Evolutionary conservation across 2,113 vertebrate species (phyloP).

Genomic region (Drymodes brunneopygia): DNA sequence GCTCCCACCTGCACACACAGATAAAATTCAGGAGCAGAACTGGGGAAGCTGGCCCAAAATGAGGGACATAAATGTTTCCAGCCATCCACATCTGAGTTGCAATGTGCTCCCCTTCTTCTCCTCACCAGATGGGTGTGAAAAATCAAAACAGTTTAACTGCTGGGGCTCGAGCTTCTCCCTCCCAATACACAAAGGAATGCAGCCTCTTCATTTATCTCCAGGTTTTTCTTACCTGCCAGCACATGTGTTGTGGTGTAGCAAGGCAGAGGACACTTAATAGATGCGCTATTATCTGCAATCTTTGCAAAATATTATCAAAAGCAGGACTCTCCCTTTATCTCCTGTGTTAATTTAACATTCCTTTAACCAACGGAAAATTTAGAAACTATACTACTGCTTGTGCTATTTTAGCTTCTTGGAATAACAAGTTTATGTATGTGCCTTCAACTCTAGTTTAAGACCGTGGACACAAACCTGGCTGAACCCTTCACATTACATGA

Average conservation of each 20-base stretch:
- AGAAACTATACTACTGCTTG: neutral
- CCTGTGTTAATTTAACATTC: neutral
- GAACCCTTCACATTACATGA: neutral
- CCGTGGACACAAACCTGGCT: accelerated
- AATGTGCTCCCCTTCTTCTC: neutral
- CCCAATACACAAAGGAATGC: neutral
- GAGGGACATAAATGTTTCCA: neutral
- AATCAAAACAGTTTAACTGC: neutral
- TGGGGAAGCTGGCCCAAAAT: neutral
- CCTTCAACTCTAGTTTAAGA: neutral
- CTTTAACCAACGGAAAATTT: neutral
- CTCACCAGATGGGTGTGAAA: neutral
- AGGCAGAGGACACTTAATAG: neutral
- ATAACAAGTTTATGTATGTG: neutral
- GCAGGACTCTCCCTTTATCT: neutral
- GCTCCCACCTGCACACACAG: neutral
- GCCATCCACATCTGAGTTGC: accelerated
- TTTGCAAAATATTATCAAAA: neutral
- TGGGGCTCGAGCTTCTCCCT: neutral
- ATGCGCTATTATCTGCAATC: neutral
- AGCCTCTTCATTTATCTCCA: neutral
- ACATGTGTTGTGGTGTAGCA: neutral
- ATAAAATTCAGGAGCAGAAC: neutral
- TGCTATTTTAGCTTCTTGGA: neutral
- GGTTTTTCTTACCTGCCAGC: neutral